Percentiles rank a stretch among this genome's conserved stretches.
phyloP scores from a whole-genome alignment of 2,113 vertebrate genomes.

The Bucco capensis region DNA sequence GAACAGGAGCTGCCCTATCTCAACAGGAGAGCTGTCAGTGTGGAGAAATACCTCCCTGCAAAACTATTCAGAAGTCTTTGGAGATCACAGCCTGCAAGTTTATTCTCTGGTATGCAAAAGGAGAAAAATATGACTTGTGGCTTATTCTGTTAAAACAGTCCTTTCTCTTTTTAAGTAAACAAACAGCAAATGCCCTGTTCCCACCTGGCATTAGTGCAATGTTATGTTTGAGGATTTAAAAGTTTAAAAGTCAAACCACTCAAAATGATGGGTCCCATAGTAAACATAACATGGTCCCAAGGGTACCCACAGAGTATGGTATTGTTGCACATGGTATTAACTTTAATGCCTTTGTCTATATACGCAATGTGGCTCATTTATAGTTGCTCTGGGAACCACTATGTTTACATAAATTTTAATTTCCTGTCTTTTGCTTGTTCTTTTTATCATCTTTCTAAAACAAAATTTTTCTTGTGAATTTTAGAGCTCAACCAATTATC shows the following conservation, averaged over 20 bases:
- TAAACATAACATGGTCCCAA: slow-evolving; percentile 37
- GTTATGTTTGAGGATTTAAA: slow-evolving; percentile 33
- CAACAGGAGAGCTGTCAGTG: background rate
- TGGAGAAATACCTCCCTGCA: background rate
- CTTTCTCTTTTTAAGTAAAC: background rate
- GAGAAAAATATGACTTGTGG: background rate
- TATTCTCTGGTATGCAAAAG: background rate
- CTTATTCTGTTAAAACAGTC: background rate
- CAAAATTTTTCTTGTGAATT: slow-evolving; percentile 50
- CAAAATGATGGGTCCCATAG: slow-evolving; percentile 43
- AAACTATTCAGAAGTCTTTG: background rate
- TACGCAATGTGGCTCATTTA: slow-evolving; percentile 53
- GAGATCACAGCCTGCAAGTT: background rate
- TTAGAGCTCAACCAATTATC: slow-evolving; percentile 44
- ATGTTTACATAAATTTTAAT: slow-evolving; percentile 72
- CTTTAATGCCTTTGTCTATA: slow-evolving; percentile 61
- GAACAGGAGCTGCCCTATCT: background rate
- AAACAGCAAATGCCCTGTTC: slow-evolving; percentile 21
- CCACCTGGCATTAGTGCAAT: background rate
- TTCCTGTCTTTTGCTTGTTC: slow-evolving; percentile 69
- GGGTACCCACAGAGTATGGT: background rate
- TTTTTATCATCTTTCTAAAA: slow-evolving; percentile 63
- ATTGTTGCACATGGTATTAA: slow-evolving; percentile 51
- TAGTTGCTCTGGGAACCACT: slow-evolving; percentile 57
- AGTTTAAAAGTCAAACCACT: slow-evolving; percentile 48